A percentile compares a stretch with the other conserved stretches of the same genome.
phyloP scores from a whole-genome alignment of 2,888 invertebrate species.

The Rhorus exstirpatorius region DNA sequence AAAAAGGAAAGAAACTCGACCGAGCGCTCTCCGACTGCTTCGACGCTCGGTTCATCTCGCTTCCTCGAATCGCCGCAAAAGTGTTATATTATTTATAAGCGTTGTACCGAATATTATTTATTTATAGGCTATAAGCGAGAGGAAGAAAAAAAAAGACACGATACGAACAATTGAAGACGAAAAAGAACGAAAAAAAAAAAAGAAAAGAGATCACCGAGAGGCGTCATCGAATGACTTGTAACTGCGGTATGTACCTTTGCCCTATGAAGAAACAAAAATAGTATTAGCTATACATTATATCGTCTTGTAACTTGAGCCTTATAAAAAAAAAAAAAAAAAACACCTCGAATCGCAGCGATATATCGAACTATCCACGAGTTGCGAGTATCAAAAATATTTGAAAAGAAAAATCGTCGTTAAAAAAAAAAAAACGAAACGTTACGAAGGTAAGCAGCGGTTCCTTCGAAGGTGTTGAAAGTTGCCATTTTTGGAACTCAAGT shows the following conservation, averaged over 20 bases:
- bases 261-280: slow-evolving; percentile 35
- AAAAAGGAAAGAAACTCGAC: background rate
- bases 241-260: slow-evolving; percentile 43
- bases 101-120: slow-evolving; percentile 68
- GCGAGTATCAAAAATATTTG: background rate
- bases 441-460: no score
- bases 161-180: slow-evolving; percentile 11
- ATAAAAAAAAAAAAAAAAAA: slow-evolving; percentile 41
- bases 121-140: slow-evolving; percentile 57
- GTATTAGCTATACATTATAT: slow-evolving; percentile 28
- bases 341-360: slow-evolving; percentile 68
- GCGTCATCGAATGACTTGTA: slow-evolving; percentile 27
- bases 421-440: no score
- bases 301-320: slow-evolving; percentile 20
- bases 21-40: background rate
- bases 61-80: slow-evolving; percentile 44
- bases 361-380: slow-evolving; percentile 26
- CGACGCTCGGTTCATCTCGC: slow-evolving; percentile 30
- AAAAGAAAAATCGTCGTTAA: no score
- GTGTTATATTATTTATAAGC: slow-evolving; percentile 70
- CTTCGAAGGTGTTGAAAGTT: no score
- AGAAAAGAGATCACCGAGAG: slow-evolving; percentile 19
- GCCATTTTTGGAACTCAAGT: no score
- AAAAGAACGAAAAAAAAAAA: background rate
- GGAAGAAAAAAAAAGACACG: slow-evolving; percentile 1